Base-by-base conservation (phyloP, 2,888 invertebrate species). In the Micoletzkya japonica region DNA sequence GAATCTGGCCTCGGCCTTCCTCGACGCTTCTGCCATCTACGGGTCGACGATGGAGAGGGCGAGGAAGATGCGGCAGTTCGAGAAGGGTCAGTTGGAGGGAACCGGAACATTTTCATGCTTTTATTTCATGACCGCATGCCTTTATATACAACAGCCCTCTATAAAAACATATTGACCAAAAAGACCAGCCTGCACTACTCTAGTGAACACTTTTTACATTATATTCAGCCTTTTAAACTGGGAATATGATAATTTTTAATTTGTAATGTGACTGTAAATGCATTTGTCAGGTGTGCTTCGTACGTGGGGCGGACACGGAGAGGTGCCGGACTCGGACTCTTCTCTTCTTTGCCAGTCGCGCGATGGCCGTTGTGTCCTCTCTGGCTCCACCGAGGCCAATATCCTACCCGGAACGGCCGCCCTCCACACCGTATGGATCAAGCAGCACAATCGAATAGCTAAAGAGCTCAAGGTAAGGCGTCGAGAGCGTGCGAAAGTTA, bases 1-100 rank as follows among this genome's bases (percentile, higher is more conserved):
- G 24, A 95, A 96, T 86, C 93, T 94, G 85, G 94, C 94, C 85
- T 93, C 94, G 0, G 93, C 93, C 0, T 95, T 91, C 87, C 88
- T 95, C 68, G 86, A 86, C 70, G 85, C 74, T 4, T 94, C 94
- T 0, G 92, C 92, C 75, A 88, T 96, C 32, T 95, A 95, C 84
- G 95, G 95, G 0, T 93, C 94, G 84, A 93, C 93, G 82, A 89
- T 89, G 1, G 95, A 95, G 85, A 90, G 93, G 39, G 90, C 91
- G 0, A 89, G 90, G 52, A 90, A 91, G 68, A 88, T 96, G 34
- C 90, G 93, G 59, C 91, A 92, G 0, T 86, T 91, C 90, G 72
- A 77, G 81, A 91, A 91, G 67, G 95, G 95, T 0, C 17, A 39
- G 73, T 63, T 24, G 2, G n/a, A n/a, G n/a, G n/a, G n/a, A n/a